A percentile compares a stretch with the other conserved stretches of the same genome.
Evolutionary conservation across 2,797 vertebrate species (phyloP).

Genomic region (Fistularia commersonii): DNA sequence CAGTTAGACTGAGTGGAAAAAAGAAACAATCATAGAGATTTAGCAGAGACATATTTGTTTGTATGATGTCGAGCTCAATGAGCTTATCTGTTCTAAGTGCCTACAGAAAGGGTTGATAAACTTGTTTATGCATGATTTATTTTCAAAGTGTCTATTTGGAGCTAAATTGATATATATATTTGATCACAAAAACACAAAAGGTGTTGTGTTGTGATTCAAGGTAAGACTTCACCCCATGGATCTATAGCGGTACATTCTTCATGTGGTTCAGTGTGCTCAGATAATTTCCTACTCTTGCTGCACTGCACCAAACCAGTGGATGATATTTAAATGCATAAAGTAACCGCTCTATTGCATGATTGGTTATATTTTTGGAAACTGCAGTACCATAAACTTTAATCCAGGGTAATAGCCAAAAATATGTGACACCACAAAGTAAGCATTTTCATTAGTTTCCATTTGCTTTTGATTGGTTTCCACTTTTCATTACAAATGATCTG

Average conservation of each 20-base stretch:
- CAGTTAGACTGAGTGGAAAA: conserved; percentile 16
- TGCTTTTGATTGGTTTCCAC: conserved; percentile 26
- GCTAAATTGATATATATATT: conserved; percentile 32
- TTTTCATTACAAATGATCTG: conserved; percentile 11
- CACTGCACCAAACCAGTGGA: conserved; percentile 29
- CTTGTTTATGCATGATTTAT: conserved; percentile 15
- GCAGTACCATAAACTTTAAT: conserved; percentile 45
- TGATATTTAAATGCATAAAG: conserved; percentile 61
- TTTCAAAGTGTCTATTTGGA: conserved; percentile 1
- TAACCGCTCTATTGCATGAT: conserved; percentile 50
- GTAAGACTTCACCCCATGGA: too few relatives aligned
- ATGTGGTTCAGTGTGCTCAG: conserved; percentile 9
- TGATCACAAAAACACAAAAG: too few relatives aligned
- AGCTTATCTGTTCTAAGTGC: conserved; percentile 43
- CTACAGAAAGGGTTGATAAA: conserved; percentile 47
- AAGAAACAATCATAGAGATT: conserved; percentile 8
- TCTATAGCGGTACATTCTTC: conserved; percentile 46
- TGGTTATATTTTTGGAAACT: conserved; percentile 27
- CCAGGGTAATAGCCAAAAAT: conserved; percentile 46
- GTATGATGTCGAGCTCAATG: conserved; percentile 20
- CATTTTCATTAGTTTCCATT: conserved; percentile 9
- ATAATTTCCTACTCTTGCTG: conserved; percentile 20
- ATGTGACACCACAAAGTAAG: conserved; percentile 10
- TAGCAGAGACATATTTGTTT: conserved; percentile 5
- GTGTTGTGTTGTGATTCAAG: too few relatives aligned